phyloP scores from a whole-genome alignment of 1,140 invertebrate genomes.

The Rhopalosiphum padi region DNA sequence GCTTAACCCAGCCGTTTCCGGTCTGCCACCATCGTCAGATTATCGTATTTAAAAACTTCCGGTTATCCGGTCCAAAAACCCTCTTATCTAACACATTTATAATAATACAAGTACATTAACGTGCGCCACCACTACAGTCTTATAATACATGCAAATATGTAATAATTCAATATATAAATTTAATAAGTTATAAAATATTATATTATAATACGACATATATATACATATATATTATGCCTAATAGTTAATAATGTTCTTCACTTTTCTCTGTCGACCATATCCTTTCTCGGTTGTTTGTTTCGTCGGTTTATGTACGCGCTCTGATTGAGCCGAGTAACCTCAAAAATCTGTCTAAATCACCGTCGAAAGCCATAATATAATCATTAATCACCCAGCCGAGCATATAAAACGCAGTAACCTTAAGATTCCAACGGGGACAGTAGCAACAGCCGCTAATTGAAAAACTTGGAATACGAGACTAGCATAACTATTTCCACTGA shows the following conservation, averaged over 20 bases:
- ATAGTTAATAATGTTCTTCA: background rate
- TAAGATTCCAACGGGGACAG: background rate
- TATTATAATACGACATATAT: background rate
- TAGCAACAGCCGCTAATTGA: background rate
- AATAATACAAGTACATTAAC: background rate
- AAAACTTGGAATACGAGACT: background rate
- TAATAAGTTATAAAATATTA: background rate
- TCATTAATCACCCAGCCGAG: background rate
- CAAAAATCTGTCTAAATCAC: slow-evolving; percentile 14
- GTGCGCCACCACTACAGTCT: background rate
- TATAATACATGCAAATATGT: background rate
- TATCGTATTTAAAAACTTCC: slow-evolving; percentile 25
- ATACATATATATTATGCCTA: background rate
- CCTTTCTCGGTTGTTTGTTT: background rate
- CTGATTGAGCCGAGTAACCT: slow-evolving; percentile 40
- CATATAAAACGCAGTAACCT: slow-evolving; percentile 14
- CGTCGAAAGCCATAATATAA: slow-evolving; percentile 4
- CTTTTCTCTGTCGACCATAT: background rate
- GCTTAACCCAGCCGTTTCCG: background rate
- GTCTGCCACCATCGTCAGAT: background rate
- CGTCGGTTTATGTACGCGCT: background rate
- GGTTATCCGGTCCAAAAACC: background rate
- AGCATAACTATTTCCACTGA: background rate
- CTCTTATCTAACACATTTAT: background rate
- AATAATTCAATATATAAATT: background rate